Percentiles rank a stretch among this genome's conserved stretches.
Evolutionary conservation across 2,888 invertebrate genomes (phyloP).

Genomic region (Liopterus haemorrhoidalis): DNA sequence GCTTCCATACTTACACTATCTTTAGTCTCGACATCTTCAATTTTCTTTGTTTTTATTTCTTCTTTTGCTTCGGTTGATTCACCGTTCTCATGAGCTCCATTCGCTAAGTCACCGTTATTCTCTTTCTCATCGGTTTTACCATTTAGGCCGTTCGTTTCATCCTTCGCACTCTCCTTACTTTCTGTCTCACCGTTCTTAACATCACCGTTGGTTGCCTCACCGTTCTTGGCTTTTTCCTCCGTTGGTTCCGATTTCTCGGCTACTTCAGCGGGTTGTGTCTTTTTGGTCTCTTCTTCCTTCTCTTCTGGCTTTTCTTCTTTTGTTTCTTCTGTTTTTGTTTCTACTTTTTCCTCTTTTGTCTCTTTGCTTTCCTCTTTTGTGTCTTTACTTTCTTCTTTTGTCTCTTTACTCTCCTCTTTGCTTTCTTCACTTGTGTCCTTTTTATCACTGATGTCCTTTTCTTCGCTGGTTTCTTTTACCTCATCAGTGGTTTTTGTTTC

Average conservation of each 20-base stretch:
- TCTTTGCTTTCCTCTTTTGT: constrained; percentile 13
- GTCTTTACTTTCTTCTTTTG: constrained; percentile 1
- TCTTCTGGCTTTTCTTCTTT: background rate
- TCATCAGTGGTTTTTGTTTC: constrained; percentile 6
- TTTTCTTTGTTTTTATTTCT: constrained; percentile 55
- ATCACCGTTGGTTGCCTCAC: constrained; percentile 23
- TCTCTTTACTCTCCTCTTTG: constrained; percentile 1
- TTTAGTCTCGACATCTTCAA: constrained; percentile 49
- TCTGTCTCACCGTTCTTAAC: constrained; percentile 33
- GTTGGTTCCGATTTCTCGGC: constrained; percentile 9
- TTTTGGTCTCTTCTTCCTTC: background rate
- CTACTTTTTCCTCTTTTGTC: constrained; percentile 3
- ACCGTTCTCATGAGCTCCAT: constrained; percentile 31
- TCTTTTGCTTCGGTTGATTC: constrained; percentile 32
- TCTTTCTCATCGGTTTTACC: constrained; percentile 38
- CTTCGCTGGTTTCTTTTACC: constrained; percentile 11
- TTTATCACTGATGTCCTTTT: background rate
- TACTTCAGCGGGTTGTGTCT: constrained; percentile 2
- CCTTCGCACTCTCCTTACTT: constrained; percentile 31
- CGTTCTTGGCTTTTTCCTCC: constrained; percentile 16
- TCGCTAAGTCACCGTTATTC: constrained; percentile 45
- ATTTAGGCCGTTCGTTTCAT: constrained; percentile 19
- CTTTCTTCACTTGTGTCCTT: background rate
- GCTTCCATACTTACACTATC: constrained; percentile 49
- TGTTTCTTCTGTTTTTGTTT: background rate